Evolutionary conservation across 2,113 vertebrate genomes (phyloP).

Genomic region (Pipa parva): DNA sequence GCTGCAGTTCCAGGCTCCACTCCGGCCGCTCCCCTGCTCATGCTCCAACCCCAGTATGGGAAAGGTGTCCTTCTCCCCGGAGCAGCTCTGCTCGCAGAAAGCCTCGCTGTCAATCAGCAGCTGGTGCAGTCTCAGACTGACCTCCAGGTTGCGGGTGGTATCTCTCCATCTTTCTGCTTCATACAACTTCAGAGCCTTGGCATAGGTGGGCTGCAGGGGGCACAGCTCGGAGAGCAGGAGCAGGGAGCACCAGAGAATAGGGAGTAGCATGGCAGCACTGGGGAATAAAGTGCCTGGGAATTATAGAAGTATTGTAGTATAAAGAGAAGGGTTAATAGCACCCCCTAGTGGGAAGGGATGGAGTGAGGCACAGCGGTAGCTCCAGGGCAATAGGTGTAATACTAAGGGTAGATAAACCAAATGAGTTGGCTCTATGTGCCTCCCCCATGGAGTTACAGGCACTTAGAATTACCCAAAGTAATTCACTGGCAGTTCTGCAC

Average conservation of each 20-base stretch:
- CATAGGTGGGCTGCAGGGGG: slow-evolving; percentile 81
- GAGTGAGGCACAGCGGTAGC: too few species aligned
- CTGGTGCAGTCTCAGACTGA: slow-evolving; percentile 83
- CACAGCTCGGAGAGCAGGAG: slow-evolving; percentile 79
- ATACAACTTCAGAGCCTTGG: slow-evolving; percentile 78
- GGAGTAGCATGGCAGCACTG: slow-evolving; percentile 79
- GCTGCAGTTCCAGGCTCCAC: slow-evolving; percentile 64
- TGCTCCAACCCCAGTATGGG: neutral
- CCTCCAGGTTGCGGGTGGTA: slow-evolving; percentile 77
- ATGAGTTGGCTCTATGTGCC: too few species aligned
- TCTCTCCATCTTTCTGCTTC: slow-evolving; percentile 76
- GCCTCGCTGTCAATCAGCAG: slow-evolving; percentile 85
- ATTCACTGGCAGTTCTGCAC: too few species aligned
- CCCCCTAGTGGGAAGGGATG: too few species aligned
- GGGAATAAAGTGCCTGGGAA: too few species aligned
- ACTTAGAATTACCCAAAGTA: too few species aligned
- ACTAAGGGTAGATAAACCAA: too few species aligned
- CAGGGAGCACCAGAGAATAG: slow-evolving; percentile 84
- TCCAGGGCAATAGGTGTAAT: too few species aligned
- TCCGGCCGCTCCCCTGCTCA: slow-evolving; percentile 1
- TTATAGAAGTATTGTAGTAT: too few species aligned
- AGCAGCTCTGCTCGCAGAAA: slow-evolving; percentile 79
- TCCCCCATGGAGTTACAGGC: too few species aligned
- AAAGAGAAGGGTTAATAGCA: too few species aligned
- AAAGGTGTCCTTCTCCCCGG: slow-evolving; percentile 43